Base-by-base conservation (phyloP, 2,797 vertebrate species). In the Brotogeris chrysoptera region DNA sequence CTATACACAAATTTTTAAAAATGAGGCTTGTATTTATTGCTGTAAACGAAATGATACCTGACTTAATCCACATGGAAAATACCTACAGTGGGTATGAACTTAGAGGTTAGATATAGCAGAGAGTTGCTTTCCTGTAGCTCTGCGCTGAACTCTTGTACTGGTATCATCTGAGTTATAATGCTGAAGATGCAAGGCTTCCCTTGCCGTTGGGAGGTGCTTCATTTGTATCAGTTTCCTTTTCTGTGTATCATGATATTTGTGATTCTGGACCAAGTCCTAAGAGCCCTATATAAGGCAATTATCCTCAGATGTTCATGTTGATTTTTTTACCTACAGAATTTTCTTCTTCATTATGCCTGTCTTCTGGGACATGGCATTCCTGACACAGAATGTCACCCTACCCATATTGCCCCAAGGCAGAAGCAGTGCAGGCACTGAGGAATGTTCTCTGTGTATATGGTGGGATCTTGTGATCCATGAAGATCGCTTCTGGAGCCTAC, bases 101-200 rank as follows among this genome's bases (percentile, higher is more conserved):
- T 49, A 10, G 49, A 17, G n/a, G 23, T 36, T 23, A 68, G 39
- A 4, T 25, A 17, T 2, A 64, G 32, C 41, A 57, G 80, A 34
- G 47, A 52, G 14, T 10, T 28, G 25, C 41, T 44, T 13, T 20
- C 44, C 44, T 36, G 2, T 14, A 11, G 0, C 32, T 32, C 46
- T 3, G 1, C 6, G 27, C 65, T n/a, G 28, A 46, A 7, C 7
- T 15, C 9, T 66, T n/a, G 0, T 12, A 0, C 0, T n/a, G 49
- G 0, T 11, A 14, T 13, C n/a, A 3, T 28, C 23, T 10, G 43
- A 28, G 50, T 24, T 71, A 34, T 28, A 9, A 1, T 20, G 68
- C 64, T 43, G 64, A 49, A 36, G 60, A 49, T 63, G 44, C 65
- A 50, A 20, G 61, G 10, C 41, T 86, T 24, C 2, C 32, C 38